These are phyloP conservation scores for Aramus guarauna DNA, from an alignment of 2,113 vertebrate genomes.

Conservation along the genomic window DNA sequence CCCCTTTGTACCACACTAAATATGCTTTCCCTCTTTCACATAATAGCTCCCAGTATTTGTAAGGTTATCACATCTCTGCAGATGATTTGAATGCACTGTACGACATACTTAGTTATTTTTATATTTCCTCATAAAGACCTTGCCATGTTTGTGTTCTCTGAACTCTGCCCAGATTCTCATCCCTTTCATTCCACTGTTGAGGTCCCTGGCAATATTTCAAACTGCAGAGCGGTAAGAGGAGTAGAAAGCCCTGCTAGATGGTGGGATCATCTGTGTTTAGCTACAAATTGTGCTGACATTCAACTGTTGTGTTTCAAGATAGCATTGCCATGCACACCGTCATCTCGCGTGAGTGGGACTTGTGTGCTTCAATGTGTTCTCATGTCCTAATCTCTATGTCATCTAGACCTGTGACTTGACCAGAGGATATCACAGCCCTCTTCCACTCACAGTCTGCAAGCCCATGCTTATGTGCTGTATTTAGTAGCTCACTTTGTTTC, in stretches of 20 bases:
- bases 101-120: constrained; percentile 44
- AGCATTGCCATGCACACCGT: not conserved
- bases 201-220: constrained; percentile 32
- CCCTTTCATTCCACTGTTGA: constrained; percentile 40
- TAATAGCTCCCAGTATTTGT: not conserved
- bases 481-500: not conserved
- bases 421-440: not conserved
- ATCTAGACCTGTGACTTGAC: not conserved
- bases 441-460: not conserved
- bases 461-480: not conserved
- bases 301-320: not conserved
- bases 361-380: not conserved
- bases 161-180: constrained; percentile 54
- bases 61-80: not conserved
- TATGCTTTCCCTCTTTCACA: not conserved
- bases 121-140: constrained; percentile 20
- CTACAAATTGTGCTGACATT: not conserved
- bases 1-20: not conserved
- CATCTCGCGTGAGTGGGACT: not conserved
- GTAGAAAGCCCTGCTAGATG: not conserved
- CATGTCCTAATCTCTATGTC: not conserved
- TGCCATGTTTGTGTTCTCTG: constrained; percentile 51
- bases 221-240: not conserved
- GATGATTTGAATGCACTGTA: not conserved
- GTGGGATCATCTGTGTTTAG: not conserved